Conservation (phyloP, 2,888 invertebrate species). For the Rhingia campestris region DNA sequence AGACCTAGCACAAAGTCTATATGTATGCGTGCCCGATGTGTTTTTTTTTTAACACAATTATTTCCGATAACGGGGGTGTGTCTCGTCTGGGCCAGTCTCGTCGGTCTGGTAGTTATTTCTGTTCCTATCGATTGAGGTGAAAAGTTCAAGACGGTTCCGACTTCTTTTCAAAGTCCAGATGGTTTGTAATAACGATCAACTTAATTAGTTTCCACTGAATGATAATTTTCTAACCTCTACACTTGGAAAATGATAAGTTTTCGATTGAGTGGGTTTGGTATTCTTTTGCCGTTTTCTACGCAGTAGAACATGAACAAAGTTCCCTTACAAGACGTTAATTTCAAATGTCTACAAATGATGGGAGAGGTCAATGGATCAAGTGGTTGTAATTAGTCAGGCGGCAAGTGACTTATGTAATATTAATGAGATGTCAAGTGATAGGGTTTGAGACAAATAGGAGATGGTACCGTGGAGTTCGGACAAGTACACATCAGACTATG, state of each 20-base stretch:
- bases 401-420: not conserved
- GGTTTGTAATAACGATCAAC: no score
- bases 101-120: constrained; percentile 13
- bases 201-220: not conserved
- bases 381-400: constrained; percentile 25
- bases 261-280: not conserved
- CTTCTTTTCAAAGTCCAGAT: not conserved
- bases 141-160: constrained; percentile 21
- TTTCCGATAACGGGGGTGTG: constrained; percentile 3
- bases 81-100: constrained; percentile 13
- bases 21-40: not conserved
- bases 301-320: no score
- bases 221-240: constrained; percentile 21
- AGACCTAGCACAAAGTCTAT: no score
- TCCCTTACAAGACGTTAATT: constrained; percentile 14
- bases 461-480: no score
- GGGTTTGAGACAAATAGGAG: no score
- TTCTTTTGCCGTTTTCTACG: constrained; percentile 4
- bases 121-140: not conserved
- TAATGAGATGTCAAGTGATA: no score
- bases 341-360: not conserved
- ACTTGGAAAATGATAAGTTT: not conserved
- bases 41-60: not conserved
- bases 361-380: constrained; percentile 6
- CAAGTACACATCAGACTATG: no score